Base-by-base conservation (phyloP, 2,888 invertebrate species). In the Drosophila fulvimacula region DNA sequence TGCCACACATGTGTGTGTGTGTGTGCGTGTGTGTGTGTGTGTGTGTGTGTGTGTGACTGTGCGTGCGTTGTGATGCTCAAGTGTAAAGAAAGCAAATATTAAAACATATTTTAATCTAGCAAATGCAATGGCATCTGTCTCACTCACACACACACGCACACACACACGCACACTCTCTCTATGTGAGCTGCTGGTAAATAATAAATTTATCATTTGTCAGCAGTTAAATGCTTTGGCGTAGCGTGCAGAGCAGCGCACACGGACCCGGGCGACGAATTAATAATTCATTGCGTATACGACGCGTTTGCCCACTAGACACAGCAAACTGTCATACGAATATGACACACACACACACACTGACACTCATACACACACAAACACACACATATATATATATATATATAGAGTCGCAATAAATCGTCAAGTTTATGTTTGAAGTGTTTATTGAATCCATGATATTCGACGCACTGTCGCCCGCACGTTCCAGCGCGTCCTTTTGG, bases 401-500 rank as follows among this genome's bases (percentile, higher is more conserved):
- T 58, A 69, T 46, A 60, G 66, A 69, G 69, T 73, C 81, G 86
- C 91, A 90, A 91, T 91, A 91, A 91, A 91, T 91, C 90, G 91
- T 88, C 81, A 90, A 91, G 89, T 91, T 90, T 89, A 91, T 87
- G 84, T 91, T 90, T 91, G 90, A 92, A 92, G 92, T 91, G 91
- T 92, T 92, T 92, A 92, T 92, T 92, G 92, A 92, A 92, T 92
- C 91, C 92, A 91, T 91, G 92, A 92, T 92, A 83, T 90, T 86
- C 82, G 81, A 85, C 79, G 76, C 81, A 76, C 71, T 67, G 75
- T 65, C 49, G 53, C 34, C 80, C 58, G 69, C 76, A 73, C 79
- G 79, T 73, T 69, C 57, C 71, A 44, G 10, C 15, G 11, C 21
- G 21, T 48, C 48, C 48, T 48, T 4, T 46, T n/a, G 34, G 30